phyloP scores from a whole-genome alignment of 2,797 vertebrate species.

The Rhincodon typus region DNA sequence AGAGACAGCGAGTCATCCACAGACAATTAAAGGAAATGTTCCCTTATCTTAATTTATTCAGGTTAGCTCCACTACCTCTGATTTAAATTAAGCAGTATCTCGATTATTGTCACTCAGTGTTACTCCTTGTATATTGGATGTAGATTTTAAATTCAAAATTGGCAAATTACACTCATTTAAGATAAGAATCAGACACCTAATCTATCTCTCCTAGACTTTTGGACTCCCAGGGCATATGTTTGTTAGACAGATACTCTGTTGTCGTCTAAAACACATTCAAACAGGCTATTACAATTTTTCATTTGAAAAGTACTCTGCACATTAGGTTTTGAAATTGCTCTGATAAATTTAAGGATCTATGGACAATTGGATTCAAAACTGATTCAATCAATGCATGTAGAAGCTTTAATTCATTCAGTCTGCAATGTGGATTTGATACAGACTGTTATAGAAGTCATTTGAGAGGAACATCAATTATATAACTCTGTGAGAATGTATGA shows the following conservation, averaged over 20 bases:
- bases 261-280: constrained; percentile 40
- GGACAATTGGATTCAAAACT: constrained; percentile 45
- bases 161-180: constrained; percentile 44
- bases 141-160: constrained; percentile 42
- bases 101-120: constrained; percentile 35
- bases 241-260: constrained; percentile 41
- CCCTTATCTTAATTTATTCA: constrained; percentile 26
- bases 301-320: background rate
- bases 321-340: background rate
- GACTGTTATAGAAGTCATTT: background rate
- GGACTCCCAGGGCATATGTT: constrained; percentile 38
- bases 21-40: background rate
- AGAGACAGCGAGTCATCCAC: background rate
- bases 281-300: constrained; percentile 39
- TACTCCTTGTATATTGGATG: constrained; percentile 40
- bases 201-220: constrained; percentile 38
- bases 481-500: background rate
- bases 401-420: constrained; percentile 38
- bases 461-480: background rate
- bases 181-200: constrained; percentile 44
- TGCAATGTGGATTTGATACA: constrained; percentile 17
- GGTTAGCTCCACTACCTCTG: background rate
- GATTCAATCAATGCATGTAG: constrained; percentile 48
- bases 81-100: constrained; percentile 38
- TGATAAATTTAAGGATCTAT: constrained; percentile 41